Evolutionary conservation across 2,888 invertebrate species (phyloP), one percentile per base, ranked within the genome.

Genomic region (Polietes domitor): DNA sequence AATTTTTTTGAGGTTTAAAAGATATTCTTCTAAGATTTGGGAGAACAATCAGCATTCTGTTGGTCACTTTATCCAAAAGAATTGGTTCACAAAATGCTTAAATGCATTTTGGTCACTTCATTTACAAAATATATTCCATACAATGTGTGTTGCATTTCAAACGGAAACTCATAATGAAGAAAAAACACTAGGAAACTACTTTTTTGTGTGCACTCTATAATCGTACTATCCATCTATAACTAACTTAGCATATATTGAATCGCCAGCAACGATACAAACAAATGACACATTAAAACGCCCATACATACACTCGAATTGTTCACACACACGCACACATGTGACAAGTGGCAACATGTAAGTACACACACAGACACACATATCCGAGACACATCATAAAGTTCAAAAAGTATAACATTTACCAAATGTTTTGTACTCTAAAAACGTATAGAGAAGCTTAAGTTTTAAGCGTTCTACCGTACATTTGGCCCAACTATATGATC

Each of bases 391-490:
- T 55, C 70, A 83, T 77, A 83, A 83, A 83, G 83, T 84, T 84
- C 83, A 78, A 78, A 84, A 80, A 84, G 43, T 84, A 78, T 78
- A 76, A 81, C 75, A 79, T 84, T 84, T 78, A 78, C 65, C 75
- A 84, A 84, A 81, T 76, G 78, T 76, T 84, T 78, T 78, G 72
- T 68, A 61, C 72, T 73, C 26, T 7, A 83, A 80, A 79, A 83
- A 80, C 81, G 74, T 84, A 81, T 84, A 73, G 84, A 76, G 81
- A 24, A 88, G 90, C 90, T 92, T 92, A 91, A 90, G 89, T 90
- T 88, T 90, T 91, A 92, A 89, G 90, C 90, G 89, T 89, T 89
- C 89, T 89, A 88, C 89, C 63, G 68, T 83, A 80, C 55, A 21
- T 63, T 19, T 55, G 21, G 19, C 53, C 3, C 37, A 37, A 58